phyloP scores from a whole-genome alignment of 1,140 invertebrate genomes.

The Uloborus diversus region DNA sequence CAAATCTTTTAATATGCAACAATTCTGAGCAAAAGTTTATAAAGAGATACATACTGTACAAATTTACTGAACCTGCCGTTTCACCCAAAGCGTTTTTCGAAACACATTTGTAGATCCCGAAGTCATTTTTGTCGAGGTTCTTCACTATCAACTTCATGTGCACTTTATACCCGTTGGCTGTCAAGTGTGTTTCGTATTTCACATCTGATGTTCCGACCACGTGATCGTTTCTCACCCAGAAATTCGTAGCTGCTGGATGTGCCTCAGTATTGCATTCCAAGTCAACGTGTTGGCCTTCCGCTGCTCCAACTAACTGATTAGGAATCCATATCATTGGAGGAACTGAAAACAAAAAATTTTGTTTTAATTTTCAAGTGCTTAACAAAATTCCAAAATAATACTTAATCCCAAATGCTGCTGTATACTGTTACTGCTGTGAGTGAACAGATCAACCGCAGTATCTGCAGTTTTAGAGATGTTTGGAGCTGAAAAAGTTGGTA shows the following conservation, averaged over 20 bases:
- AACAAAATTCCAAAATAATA: too few relatives aligned
- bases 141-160: constrained; percentile 59
- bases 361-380: too few relatives aligned
- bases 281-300: constrained; percentile 63
- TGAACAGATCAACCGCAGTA: too few relatives aligned
- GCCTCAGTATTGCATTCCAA: constrained; percentile 66
- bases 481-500: too few relatives aligned
- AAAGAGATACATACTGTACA: constrained; percentile 40
- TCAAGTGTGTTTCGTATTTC: constrained; percentile 55
- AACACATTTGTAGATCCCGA: constrained; percentile 87
- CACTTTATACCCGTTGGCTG: constrained; percentile 56
- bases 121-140: constrained; percentile 70
- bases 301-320: constrained; percentile 67
- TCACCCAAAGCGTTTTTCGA: constrained; percentile 88
- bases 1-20: not conserved
- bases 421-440: too few relatives aligned
- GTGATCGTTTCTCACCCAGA: constrained; percentile 60
- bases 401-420: too few relatives aligned
- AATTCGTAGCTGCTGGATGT: constrained; percentile 58
- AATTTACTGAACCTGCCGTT: constrained; percentile 48
- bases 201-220: constrained; percentile 45
- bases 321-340: constrained; percentile 68
- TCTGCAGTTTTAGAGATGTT: too few relatives aligned
- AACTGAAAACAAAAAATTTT: constrained; percentile 61
- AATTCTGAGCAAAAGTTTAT: not conserved